Evolutionary conservation across 37 sponge, comb jelly and placozoan genomes (phyloP).

Genomic region (Halichondria panicea): DNA sequence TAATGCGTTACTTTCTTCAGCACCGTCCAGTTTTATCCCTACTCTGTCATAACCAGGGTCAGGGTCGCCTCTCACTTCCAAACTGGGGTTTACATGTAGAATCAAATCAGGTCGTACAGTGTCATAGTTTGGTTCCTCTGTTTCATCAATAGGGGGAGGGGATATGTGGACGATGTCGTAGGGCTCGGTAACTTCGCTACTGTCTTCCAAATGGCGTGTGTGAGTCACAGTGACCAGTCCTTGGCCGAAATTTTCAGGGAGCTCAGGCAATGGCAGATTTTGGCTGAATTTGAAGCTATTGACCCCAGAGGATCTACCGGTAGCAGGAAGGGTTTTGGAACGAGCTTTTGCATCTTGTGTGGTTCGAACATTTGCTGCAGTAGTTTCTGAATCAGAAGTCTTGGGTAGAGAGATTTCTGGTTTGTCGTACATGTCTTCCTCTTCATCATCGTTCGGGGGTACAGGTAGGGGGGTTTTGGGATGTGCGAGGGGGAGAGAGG

Average conservation of each 20-base stretch:
- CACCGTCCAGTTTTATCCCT: not conserved
- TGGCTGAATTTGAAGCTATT: not conserved
- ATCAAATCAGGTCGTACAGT: slow-evolving; percentile 42
- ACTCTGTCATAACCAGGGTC: slow-evolving; percentile 55
- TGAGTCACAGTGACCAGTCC: not conserved
- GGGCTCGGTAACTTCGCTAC: not conserved
- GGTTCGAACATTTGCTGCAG: not conserved
- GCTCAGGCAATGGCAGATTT: slow-evolving; percentile 46
- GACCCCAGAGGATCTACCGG: slow-evolving; percentile 6
- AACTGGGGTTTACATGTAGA: not conserved
- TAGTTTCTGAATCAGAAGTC: not conserved
- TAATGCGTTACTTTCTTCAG: not conserved
- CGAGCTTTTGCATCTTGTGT: not conserved
- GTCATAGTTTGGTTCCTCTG: slow-evolving; percentile 70
- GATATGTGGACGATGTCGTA: slow-evolving; percentile 17
- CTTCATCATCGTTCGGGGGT: slow-evolving; percentile 33
- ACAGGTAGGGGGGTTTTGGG: slow-evolving; percentile 6
- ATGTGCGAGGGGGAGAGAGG: slow-evolving; percentile 4
- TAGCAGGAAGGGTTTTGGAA: slow-evolving; percentile 28
- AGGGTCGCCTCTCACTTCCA: not conserved
- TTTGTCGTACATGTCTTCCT: slow-evolving; percentile 21
- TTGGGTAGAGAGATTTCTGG: not conserved
- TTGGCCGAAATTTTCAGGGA: slow-evolving; percentile 46
- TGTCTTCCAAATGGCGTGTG: not conserved
- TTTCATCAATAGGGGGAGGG: not conserved